Evolutionary conservation across 2,797 vertebrate genomes (phyloP), one percentile per base, ranked within the genome.

Genomic region (Enteromius thamalakanensis): DNA sequence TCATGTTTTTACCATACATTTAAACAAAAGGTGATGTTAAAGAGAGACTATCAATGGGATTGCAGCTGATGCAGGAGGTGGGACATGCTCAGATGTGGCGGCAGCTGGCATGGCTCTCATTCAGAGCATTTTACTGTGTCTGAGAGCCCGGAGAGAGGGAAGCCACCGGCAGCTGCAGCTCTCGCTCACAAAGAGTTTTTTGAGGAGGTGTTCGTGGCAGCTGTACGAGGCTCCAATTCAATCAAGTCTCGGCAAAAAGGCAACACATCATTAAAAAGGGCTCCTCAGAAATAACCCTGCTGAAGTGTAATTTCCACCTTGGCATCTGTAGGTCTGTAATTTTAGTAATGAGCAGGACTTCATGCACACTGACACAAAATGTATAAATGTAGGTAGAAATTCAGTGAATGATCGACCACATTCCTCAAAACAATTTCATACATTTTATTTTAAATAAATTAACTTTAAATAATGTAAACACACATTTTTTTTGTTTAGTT

Each of bases 161-260:
- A 81, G 82, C 75, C 75, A 83, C 75, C 75, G 75, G 82, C 82
- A 83, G 82, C 82, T 83, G 82, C 75, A 83, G 53, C 26, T 34
- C 75, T 78, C 21, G 8, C 21, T 71, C 53, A 83, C 75, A 83
- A 83, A 83, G 82, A 78, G 8, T 40, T 69, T 83, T 70, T 83
- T 83, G 19, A 83, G 65, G 67, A 77, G 82, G 75, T 83, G 82
- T 83, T 77, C 23, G 29, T 32, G 75, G 65, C 75, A 83, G 82
- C 82, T 83, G 82, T 71, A 78, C 21, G 40, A 62, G 65, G 37
- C 65, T 60, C 40, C 75, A 26, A 71, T 62, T 78, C 75, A 78
- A 78, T 32, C 65, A 60, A 49, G 29, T 7, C 29, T 32, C 34
- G 12, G 81, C 42, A 62, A 62, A 77, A 53, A 77, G 53, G 65